Evolutionary conservation across 2,797 vertebrate species (phyloP).

Genomic region (Neoniphon sammara): DNA sequence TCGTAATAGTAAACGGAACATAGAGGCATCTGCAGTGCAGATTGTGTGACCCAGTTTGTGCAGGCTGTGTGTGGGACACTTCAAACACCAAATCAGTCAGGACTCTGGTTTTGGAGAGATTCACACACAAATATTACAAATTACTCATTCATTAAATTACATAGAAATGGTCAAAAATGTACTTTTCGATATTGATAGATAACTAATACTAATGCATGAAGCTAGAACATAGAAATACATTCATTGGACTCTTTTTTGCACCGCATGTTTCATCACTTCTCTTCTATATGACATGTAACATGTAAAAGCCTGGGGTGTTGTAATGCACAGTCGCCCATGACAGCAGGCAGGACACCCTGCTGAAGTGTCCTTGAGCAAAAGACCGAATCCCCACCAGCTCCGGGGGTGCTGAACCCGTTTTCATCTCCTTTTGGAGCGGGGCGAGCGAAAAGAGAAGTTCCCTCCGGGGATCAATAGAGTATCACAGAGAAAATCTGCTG

Average conservation of each 20-base stretch:
- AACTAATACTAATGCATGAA: no score
- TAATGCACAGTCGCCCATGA: no score
- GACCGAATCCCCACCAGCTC: constrained; percentile 4
- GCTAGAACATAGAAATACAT: no score
- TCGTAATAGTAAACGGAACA: constrained; percentile 62
- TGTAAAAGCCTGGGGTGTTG: constrained; percentile 7
- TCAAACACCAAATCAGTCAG: constrained; percentile 4
- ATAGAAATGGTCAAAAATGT: no score
- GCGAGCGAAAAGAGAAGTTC: constrained; percentile 24
- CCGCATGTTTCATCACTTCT: background rate
- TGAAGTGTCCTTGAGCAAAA: constrained; percentile 13
- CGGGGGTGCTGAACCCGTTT: background rate
- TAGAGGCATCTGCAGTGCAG: constrained; percentile 55
- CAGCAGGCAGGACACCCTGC: constrained; percentile 5
- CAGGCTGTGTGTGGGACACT: background rate
- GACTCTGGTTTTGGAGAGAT: constrained; percentile 3
- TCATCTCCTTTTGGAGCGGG: background rate
- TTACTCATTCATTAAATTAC: no score
- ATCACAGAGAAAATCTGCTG: constrained; percentile 12
- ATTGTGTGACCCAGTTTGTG: constrained; percentile 54
- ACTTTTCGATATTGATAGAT: no score
- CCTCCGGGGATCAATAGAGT: constrained; percentile 21
- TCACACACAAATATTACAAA: background rate
- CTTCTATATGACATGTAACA: background rate
- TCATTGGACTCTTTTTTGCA: no score